These are phyloP conservation scores for Trichechus manatus DNA, from an alignment of 2,113 vertebrate genomes.

Conservation along the genomic window DNA sequence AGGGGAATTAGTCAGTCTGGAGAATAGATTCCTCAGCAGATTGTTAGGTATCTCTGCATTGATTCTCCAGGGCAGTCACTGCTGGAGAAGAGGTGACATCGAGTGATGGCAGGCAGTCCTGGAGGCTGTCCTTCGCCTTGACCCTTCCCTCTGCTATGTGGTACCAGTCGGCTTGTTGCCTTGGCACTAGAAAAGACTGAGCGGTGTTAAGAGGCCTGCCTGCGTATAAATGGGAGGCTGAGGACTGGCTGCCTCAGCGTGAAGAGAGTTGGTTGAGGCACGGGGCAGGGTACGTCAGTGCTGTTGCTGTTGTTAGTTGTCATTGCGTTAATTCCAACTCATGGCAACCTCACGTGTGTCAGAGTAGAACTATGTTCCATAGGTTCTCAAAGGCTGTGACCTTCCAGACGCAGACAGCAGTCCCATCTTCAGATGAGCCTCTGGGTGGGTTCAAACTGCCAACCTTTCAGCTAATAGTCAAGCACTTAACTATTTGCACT, in stretches of 20 bases:
- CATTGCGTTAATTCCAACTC: neutral
- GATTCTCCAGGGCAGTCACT: neutral
- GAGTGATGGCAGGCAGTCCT: neutral
- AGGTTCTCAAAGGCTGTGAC: neutral
- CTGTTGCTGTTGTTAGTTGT: neutral
- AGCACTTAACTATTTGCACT: neutral
- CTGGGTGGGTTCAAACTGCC: neutral
- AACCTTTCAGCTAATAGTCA: neutral
- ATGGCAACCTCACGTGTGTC: neutral
- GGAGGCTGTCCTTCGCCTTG: constrained; percentile 20
- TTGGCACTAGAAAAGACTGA: neutral
- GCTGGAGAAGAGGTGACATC: neutral
- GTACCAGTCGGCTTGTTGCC: neutral
- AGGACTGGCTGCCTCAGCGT: neutral
- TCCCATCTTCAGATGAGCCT: neutral
- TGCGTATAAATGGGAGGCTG: neutral
- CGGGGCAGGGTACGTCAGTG: neutral
- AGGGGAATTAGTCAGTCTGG: constrained; percentile 31
- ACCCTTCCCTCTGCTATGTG: neutral
- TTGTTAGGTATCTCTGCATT: neutral
- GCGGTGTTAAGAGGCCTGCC: neutral
- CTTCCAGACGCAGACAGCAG: neutral
- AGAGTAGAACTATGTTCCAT: neutral
- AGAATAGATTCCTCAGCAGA: constrained; percentile 27
- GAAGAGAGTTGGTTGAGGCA: neutral